phyloP scores from a whole-genome alignment of 2,888 invertebrate species.

The Plagodis dolabraria region DNA sequence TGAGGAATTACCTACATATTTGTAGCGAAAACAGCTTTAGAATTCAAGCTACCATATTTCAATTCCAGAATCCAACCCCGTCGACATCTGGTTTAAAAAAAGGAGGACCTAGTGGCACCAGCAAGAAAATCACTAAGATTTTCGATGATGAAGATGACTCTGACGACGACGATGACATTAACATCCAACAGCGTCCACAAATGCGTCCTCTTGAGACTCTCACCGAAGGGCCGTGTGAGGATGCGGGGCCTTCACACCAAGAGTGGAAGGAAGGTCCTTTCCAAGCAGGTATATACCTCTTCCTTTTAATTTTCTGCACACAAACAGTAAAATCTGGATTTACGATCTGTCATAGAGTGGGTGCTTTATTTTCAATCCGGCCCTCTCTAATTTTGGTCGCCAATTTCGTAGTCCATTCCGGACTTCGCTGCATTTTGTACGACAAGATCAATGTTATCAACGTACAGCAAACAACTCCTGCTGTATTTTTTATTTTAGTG shows the following conservation, averaged over 20 bases:
- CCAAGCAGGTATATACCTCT: slow-evolving; percentile 22
- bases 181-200: slow-evolving; percentile 29
- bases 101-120: slow-evolving; percentile 9
- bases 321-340: too few species aligned
- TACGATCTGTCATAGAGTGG: too few species aligned
- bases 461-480: too few species aligned
- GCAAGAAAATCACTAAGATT: background rate
- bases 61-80: slow-evolving; percentile 66
- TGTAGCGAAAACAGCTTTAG: background rate
- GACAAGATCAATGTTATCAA: too few species aligned
- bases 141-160: slow-evolving; percentile 29
- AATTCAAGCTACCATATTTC: background rate
- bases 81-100: slow-evolving; percentile 60
- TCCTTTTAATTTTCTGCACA: too few species aligned
- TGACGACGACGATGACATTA: slow-evolving; percentile 24
- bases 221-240: slow-evolving; percentile 66
- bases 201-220: slow-evolving; percentile 67
- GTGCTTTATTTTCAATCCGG: too few species aligned
- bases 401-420: too few species aligned
- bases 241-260: slow-evolving; percentile 55
- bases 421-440: too few species aligned
- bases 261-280: slow-evolving; percentile 48
- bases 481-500: too few species aligned
- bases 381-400: too few species aligned
- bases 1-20: too few species aligned